These are phyloP conservation scores for Aleadryas rufinucha DNA, from an alignment of 2,113 vertebrate species.

Conservation along the genomic window DNA sequence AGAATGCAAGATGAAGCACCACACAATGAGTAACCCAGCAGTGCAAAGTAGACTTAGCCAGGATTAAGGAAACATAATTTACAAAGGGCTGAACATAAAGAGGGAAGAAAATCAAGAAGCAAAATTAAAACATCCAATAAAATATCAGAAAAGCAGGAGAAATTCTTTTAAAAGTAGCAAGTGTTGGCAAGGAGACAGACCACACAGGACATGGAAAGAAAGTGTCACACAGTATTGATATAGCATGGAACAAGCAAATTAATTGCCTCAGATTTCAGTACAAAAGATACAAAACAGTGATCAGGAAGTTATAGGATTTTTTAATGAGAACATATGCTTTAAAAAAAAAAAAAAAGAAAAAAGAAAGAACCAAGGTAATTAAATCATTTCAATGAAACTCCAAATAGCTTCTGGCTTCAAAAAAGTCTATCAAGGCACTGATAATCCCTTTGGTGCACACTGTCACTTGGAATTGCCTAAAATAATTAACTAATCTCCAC, in stretches of 20 bases:
- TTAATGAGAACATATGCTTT: conserved; percentile 5
- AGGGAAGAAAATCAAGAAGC: not conserved
- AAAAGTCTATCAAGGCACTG: not conserved
- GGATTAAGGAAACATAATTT: not conserved
- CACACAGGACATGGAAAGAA: not conserved
- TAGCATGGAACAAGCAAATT: not conserved
- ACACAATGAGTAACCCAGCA: not conserved
- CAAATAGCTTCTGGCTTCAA: not conserved
- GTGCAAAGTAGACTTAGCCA: not conserved
- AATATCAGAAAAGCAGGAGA: not conserved
- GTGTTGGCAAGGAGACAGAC: not conserved
- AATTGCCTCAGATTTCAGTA: not conserved
- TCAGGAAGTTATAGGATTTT: not conserved
- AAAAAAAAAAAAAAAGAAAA: not conserved
- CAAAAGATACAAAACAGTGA: conserved; percentile 12
- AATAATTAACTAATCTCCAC: not conserved
- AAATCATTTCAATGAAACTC: not conserved
- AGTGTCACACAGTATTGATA: not conserved
- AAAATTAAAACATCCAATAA: conserved; percentile 4
- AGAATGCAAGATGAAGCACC: not conserved
- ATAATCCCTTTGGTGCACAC: not conserved
- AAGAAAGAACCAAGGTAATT: not conserved
- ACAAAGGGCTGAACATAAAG: not conserved
- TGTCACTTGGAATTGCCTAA: not conserved
- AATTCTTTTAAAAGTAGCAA: not conserved